These are phyloP conservation scores for Heliconius aoede DNA, from an alignment of 2,888 invertebrate genomes.

Conservation along the genomic window DNA sequence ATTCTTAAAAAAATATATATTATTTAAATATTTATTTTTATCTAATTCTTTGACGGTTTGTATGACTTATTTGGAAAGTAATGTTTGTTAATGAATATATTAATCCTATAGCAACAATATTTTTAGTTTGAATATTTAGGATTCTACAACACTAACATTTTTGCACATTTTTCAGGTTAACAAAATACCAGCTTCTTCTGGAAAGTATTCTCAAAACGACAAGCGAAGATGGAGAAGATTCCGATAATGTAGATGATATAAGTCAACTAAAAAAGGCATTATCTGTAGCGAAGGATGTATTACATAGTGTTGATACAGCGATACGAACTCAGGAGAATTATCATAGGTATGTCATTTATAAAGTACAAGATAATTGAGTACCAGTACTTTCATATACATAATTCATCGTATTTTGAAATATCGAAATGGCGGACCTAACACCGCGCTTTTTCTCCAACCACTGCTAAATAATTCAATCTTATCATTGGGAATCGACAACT, in stretches of 20 bases:
- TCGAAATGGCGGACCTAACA: neutral
- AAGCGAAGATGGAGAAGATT: conserved; percentile 53
- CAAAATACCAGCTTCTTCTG: conserved; percentile 78
- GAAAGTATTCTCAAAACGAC: conserved; percentile 75
- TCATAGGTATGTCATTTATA: conserved; percentile 61
- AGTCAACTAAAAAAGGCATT: conserved; percentile 61
- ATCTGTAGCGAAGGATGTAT: conserved; percentile 71
- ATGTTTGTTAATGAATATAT: too few relatives aligned
- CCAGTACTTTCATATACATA: too few relatives aligned
- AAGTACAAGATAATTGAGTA: too few relatives aligned
- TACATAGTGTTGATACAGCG: conserved; percentile 75
- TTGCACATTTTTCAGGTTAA: conserved; percentile 59
- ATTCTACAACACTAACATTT: neutral
- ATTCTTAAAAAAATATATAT: too few relatives aligned
- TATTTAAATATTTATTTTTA: too few relatives aligned
- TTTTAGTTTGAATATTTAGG: too few relatives aligned
- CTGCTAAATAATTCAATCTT: neutral
- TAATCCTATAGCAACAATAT: too few relatives aligned
- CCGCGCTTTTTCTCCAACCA: neutral
- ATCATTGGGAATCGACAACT: neutral
- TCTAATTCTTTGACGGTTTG: too few relatives aligned
- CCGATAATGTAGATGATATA: conserved; percentile 60
- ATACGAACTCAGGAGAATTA: conserved; percentile 77
- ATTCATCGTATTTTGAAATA: too few relatives aligned
- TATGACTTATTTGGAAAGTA: too few relatives aligned